A percentile compares a stretch with the other conserved stretches of the same genome.
These are phyloP conservation scores for Chaetorhynchus papuensis DNA, from an alignment of 2,113 vertebrate species.

Conservation along the genomic window DNA sequence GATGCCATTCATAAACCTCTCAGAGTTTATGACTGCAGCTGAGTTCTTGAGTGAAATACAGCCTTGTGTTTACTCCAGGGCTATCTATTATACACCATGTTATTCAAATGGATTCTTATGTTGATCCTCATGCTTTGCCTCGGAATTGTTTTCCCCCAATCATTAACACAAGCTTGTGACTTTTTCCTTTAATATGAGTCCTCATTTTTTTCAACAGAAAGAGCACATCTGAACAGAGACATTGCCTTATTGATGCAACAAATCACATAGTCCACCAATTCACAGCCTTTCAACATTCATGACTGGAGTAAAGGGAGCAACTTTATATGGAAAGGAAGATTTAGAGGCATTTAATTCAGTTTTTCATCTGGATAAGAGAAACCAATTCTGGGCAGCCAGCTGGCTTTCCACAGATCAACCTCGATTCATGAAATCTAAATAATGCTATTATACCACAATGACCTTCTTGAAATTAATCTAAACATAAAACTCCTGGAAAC, in stretches of 20 bases:
- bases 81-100: constrained; percentile 35
- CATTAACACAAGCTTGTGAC: not conserved
- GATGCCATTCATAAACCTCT: constrained; percentile 51
- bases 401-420: not conserved
- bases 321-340: constrained; percentile 14
- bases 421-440: constrained; percentile 2
- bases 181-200: not conserved
- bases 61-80: constrained; percentile 38
- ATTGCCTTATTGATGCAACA: not conserved
- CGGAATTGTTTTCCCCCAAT: not conserved
- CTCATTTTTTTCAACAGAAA: not conserved
- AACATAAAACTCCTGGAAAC: not conserved
- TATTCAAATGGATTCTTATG: constrained; percentile 51
- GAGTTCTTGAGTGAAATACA: constrained; percentile 61
- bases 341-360: not conserved
- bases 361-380: constrained; percentile 6
- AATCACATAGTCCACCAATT: not conserved
- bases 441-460: not conserved
- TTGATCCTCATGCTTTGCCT: constrained; percentile 19
- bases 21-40: constrained; percentile 52
- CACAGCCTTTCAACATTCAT: constrained; percentile 19
- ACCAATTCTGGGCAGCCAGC: not conserved
- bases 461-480: not conserved
- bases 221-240: not conserved
- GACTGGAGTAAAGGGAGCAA: not conserved